Evolutionary conservation across 1,140 invertebrate genomes (phyloP), one percentile per base, ranked within the genome.

Genomic region (Drosophila athabasca): DNA sequence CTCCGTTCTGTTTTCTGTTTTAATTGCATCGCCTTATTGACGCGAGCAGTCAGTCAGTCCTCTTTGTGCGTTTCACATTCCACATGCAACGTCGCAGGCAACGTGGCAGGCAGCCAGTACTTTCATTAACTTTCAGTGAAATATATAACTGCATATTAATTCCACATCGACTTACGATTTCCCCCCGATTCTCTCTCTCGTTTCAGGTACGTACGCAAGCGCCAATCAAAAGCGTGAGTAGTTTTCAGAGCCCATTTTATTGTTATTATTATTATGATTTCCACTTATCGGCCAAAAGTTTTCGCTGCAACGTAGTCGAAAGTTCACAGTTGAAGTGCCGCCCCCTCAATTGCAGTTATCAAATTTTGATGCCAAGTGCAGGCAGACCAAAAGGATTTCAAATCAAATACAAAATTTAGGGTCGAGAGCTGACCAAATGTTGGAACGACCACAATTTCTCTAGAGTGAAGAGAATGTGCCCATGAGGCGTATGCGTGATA

Each of bases 201-300:
- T 79, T 88, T 50, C 84, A 88, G 83, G 83, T 88, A 88, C 83
- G 83, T 88, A 88, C 41, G 43, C 79, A 73, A 74, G 61, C 73
- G 61, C 62, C 76, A 72, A 52, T 60, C 84, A 51, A 67, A 69
- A 88, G 76, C 83, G 83, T 88, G 77, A 88, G 83, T 88, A 88
- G 60, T 74, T 76, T 58, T 62, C 78, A 50, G 58, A 73, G 67
- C 58, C 50, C 67, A 64, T 74, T 74, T 87, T 77, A 55, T 58
- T 74, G 65, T 82, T 87, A 39, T 11, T 39, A 13, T 58, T 74
- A 68, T 82, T 87, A 39, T 11, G 13, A 39, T 13, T 67, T 51
- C 74, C 72, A 85, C 80, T 83, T 84, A 80, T 79, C 55, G 81
- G 53, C 64, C 73, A 76, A 85, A 85, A 62, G 17, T 19, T 19